A percentile compares a stretch with the other conserved stretches of the same genome.
These are phyloP conservation scores for Gryon sp. DNA, from an alignment of 1,140 invertebrate genomes.

Conservation along the genomic window DNA sequence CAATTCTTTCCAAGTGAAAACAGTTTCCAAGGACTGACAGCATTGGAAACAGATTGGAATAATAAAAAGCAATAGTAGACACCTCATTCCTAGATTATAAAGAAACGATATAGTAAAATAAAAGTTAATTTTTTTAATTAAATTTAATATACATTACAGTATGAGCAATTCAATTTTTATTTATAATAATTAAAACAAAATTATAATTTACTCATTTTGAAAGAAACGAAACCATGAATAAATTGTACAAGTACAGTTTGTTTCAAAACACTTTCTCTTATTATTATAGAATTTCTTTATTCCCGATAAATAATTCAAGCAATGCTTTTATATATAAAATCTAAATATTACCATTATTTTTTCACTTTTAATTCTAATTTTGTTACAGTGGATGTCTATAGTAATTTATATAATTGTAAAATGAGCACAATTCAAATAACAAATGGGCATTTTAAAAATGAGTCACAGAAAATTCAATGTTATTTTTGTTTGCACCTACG, in stretches of 20 bases:
- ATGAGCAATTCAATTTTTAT: too few species aligned
- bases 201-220: neutral
- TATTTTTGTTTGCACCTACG: too few species aligned
- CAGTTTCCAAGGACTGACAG: slow-evolving; percentile 76
- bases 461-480: too few species aligned
- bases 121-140: too few species aligned
- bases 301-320: slow-evolving; percentile 34
- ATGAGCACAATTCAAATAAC: too few species aligned
- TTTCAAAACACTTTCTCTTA: slow-evolving; percentile 36
- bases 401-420: slow-evolving; percentile 22
- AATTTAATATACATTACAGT: too few species aligned
- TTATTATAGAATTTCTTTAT: slow-evolving; percentile 22
- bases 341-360: neutral
- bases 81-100: slow-evolving; percentile 43
- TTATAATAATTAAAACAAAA: too few species aligned
- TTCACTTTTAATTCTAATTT: neutral
- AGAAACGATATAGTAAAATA: too few species aligned
- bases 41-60: slow-evolving; percentile 50
- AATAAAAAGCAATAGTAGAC: slow-evolving; percentile 35
- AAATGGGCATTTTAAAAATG: too few species aligned
- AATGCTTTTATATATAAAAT: slow-evolving; percentile 1
- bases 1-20: slow-evolving; percentile 85
- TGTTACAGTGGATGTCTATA: neutral
- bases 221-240: neutral
- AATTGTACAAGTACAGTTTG: too few species aligned